Base-by-base conservation (phyloP, 2,113 vertebrate genomes). In the Bungarus multicinctus region DNA sequence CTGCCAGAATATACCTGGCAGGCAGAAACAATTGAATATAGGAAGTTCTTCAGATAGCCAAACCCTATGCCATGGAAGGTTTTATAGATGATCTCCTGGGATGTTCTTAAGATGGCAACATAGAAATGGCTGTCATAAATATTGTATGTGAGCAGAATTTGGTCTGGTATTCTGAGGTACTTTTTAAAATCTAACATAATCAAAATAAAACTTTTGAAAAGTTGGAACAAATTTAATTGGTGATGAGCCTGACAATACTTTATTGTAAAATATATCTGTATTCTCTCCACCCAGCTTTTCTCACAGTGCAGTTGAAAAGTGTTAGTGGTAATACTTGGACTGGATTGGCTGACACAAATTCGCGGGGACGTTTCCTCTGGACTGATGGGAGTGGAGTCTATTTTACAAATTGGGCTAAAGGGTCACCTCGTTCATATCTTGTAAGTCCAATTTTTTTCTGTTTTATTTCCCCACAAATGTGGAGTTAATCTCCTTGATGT, bases 371-470 rank as follows among this genome's bases (percentile, higher is more conserved):
- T 0, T 99, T 98, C 96, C 94, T 99, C 25, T 99, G 99, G 99
- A 99, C 99, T 0, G 98, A 99, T 3, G 99, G 99, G 8, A 98
- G 96, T 94, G 96, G 97, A 23, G 97, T 99, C 81, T 89, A 94
- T n/a, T 99, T 98, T 69, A 99, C 98, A 85, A 99, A 99, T 54
- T 99, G 99, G 99, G 98, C 98, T 0, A 99, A 99, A 96, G 98
- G 98, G 22, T 98, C 98, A 39, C 18, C 98, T 98, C 9, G 90
- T 87, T 87, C 93, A 94, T 85, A 39, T 6, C 91, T 60, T 91
- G 97, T 96, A 95, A 96, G 81, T 1, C 52, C 25, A 91, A 50
- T 22, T 88, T 50, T 87, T n/a, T 4, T 87, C 30, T 10, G 54
- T 60, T 91, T 50, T 90, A 20, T 16, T 45, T 81, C 34, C 16